These are phyloP conservation scores for Xestia rhomboidea DNA, from an alignment of 2,888 invertebrate genomes.

Conservation along the genomic window DNA sequence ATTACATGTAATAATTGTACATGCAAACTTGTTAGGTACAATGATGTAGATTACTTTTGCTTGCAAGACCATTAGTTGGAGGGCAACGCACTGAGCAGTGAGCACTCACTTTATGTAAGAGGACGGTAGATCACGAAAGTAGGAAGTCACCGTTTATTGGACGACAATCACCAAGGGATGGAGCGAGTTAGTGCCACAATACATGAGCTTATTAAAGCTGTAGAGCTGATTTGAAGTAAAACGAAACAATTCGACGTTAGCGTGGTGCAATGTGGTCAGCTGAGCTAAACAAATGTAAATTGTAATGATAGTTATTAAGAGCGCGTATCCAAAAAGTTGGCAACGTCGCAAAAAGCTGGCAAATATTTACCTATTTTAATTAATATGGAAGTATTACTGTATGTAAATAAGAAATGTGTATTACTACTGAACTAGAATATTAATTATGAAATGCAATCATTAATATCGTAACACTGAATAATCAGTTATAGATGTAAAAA, in stretches of 20 bases:
- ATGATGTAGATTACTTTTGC: background rate
- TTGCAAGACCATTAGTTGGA: background rate
- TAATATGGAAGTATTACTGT: too few species aligned
- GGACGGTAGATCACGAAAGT: conserved; percentile 64
- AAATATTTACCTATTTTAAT: too few species aligned
- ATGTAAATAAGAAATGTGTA: too few species aligned
- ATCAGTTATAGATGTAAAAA: too few species aligned
- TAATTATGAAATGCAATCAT: too few species aligned
- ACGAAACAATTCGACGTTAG: background rate
- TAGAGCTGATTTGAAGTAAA: too few species aligned
- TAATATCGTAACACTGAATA: too few species aligned
- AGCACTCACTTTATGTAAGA: conserved; percentile 55
- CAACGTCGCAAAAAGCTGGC: too few species aligned
- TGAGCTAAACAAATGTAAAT: background rate
- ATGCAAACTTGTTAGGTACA: background rate
- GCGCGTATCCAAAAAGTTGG: too few species aligned
- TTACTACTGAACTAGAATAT: too few species aligned
- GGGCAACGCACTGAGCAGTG: conserved; percentile 47
- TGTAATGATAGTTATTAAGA: too few species aligned
- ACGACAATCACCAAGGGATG: conserved; percentile 50
- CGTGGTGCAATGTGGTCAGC: background rate
- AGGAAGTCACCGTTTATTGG: conserved; percentile 66
- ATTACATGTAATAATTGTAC: background rate
- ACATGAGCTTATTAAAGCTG: conserved; percentile 30
- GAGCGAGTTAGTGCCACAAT: conserved; percentile 34